Evolutionary conservation across 2,888 invertebrate genomes (phyloP), one percentile per base, ranked within the genome.

Genomic region (Leucophenga montana): DNA sequence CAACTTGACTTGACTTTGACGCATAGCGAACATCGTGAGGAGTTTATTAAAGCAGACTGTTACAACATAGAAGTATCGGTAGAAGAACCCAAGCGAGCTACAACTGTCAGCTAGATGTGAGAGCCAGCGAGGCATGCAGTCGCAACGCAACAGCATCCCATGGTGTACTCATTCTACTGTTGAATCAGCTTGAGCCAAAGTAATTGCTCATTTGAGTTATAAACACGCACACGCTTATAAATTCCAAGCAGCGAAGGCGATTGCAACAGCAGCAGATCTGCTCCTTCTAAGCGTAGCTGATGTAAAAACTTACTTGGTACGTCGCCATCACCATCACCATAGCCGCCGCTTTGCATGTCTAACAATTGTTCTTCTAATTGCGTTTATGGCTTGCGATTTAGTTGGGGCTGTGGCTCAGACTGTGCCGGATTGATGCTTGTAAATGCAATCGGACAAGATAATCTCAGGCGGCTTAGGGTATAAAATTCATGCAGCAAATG

Each of bases 351-450:
- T 84, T 82, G 80, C 82, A 79, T 82, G 84, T 82, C 84, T 83
- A 83, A 81, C 82, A 83, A 84, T 83, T 84, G 83, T 84, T 83
- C 80, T 83, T 83, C 82, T 83, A 83, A 83, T 83, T 83, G 82
- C 84, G 78, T 77, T 83, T 80, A 84, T 84, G 78, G 79, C 50
- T 66, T 66, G 50, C 50, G n/a, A 44, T 59, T 57, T n/a, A 44
- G 61, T 65, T 50, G 56, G 3, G 39, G 53, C 61, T 73, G 76
- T 73, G 75, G 66, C 76, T 72, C 39, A 72, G 72, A 71, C 54
- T 64, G 74, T 69, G 67, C 66, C 59, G 68, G 68, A 74, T 76
- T 82, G 78, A 67, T 67, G 72, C 83, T 81, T 83, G 83, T 83
- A 78, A 81, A 83, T 77, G 83, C 82, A 81, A 81, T 83, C 83